These are phyloP conservation scores for Xenopus borealis DNA, from an alignment of 2,113 vertebrate species.

Conservation along the genomic window DNA sequence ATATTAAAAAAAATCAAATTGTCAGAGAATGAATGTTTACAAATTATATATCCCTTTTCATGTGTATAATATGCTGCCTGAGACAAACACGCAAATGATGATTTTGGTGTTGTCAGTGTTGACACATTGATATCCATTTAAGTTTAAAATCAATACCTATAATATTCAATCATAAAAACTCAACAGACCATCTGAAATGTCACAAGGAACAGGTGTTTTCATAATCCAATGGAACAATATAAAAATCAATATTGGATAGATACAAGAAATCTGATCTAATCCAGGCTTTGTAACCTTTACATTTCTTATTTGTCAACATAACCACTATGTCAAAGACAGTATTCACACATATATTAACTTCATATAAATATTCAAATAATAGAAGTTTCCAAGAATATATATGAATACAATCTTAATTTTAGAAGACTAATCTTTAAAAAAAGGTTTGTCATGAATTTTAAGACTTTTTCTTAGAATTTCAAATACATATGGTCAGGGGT, in stretches of 20 bases:
- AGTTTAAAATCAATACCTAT: slow-evolving; percentile 39
- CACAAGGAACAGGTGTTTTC: slow-evolving; percentile 34
- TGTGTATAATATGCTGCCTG: too few relatives aligned
- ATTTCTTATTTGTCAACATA: slow-evolving; percentile 27
- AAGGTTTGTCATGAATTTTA: too few relatives aligned
- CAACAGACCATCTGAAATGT: slow-evolving; percentile 31
- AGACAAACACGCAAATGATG: background rate
- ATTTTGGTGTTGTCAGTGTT: slow-evolving; percentile 25
- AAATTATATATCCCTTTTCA: too few relatives aligned
- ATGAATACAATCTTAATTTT: too few relatives aligned
- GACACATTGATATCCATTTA: slow-evolving; percentile 37
- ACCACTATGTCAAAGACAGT: background rate
- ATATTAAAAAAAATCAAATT: too few relatives aligned
- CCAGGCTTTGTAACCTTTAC: slow-evolving; percentile 30
- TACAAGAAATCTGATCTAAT: slow-evolving; percentile 33
- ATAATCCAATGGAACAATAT: slow-evolving; percentile 38
- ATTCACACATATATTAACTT: too few relatives aligned
- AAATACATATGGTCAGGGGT: too few relatives aligned
- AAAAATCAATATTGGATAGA: slow-evolving; percentile 31
- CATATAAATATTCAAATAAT: too few relatives aligned
- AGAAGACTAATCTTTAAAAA: too few relatives aligned
- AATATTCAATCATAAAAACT: slow-evolving; percentile 38
- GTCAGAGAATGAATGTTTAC: too few relatives aligned
- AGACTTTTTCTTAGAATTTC: too few relatives aligned
- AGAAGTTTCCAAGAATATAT: too few relatives aligned